A percentile compares a stretch with the other conserved stretches of the same genome.
phyloP scores from a whole-genome alignment of 2,888 invertebrate species.

The Petrophora chlorosata region DNA sequence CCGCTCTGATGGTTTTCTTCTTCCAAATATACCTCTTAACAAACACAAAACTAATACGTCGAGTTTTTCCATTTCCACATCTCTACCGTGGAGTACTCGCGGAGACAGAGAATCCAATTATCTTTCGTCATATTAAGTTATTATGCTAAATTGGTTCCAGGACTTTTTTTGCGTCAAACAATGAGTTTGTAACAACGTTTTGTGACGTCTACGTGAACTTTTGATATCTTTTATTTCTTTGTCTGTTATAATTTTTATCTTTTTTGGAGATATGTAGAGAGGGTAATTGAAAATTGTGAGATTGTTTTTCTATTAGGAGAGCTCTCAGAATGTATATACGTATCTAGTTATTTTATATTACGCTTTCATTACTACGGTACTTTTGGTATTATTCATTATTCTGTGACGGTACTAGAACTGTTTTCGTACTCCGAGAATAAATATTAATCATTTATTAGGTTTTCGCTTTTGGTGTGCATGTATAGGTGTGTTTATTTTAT shows the following conservation, averaged over 20 bases:
- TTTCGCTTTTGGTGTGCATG: too few relatives aligned
- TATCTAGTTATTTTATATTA: not conserved
- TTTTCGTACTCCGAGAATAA: too few relatives aligned
- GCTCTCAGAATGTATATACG: not conserved
- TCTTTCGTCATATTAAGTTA: slow-evolving; percentile 73
- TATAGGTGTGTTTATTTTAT: too few relatives aligned
- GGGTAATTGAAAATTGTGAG: slow-evolving; percentile 19
- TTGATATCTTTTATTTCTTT: slow-evolving; percentile 37
- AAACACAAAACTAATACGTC: slow-evolving; percentile 10
- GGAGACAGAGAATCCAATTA: slow-evolving; percentile 70
- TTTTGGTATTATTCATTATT: too few relatives aligned
- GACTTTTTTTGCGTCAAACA: slow-evolving; percentile 64
- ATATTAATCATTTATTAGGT: too few relatives aligned
- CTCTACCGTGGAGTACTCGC: slow-evolving; percentile 37
- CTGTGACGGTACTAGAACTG: too few relatives aligned
- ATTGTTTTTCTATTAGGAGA: slow-evolving; percentile 5
- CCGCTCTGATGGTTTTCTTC: too few relatives aligned
- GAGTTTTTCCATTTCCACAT: slow-evolving; percentile 34
- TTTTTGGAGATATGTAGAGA: slow-evolving; percentile 8
- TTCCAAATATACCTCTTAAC: slow-evolving; percentile 4
- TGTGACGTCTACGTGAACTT: slow-evolving; percentile 32
- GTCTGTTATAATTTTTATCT: slow-evolving; percentile 15
- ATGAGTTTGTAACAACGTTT: slow-evolving; percentile 40
- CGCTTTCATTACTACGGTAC: too few relatives aligned
- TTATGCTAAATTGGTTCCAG: slow-evolving; percentile 72